phyloP scores from a whole-genome alignment of 2,888 invertebrate species.

The Gymnoscelis rufifasciata region DNA sequence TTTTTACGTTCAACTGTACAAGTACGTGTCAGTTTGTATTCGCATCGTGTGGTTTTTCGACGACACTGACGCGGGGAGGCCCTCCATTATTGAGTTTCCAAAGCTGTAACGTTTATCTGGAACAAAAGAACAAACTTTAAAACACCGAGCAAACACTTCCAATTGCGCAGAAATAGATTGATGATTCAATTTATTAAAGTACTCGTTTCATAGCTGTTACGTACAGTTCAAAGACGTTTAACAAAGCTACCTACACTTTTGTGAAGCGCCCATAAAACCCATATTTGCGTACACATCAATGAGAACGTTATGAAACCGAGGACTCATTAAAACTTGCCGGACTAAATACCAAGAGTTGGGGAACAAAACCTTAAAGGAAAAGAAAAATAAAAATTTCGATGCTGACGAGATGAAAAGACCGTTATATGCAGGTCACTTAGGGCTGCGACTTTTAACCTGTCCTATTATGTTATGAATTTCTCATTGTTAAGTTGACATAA shows the following conservation, averaged over 20 bases:
- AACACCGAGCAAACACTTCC: background rate
- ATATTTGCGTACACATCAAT: slow-evolving; percentile 17
- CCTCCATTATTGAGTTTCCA: slow-evolving; percentile 51
- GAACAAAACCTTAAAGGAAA: slow-evolving; percentile 37
- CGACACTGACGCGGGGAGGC: slow-evolving; percentile 36
- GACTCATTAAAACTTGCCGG: slow-evolving; percentile 37
- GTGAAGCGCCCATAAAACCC: slow-evolving; percentile 18
- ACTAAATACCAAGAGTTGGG: slow-evolving; percentile 28
- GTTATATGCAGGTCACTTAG: slow-evolving; percentile 31
- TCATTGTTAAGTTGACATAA: no score
- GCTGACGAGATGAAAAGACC: slow-evolving; percentile 38
- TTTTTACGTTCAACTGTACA: slow-evolving; percentile 67
- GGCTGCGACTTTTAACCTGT: background rate
- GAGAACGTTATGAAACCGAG: slow-evolving; percentile 24
- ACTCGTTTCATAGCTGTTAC: slow-evolving; percentile 5
- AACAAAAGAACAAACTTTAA: slow-evolving; percentile 47
- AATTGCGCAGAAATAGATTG: background rate
- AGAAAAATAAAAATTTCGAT: slow-evolving; percentile 34
- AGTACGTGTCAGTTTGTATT: slow-evolving; percentile 59
- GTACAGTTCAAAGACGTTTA: slow-evolving; percentile 12
- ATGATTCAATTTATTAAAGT: slow-evolving; percentile 7
- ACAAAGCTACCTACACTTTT: slow-evolving; percentile 17
- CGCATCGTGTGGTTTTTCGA: slow-evolving; percentile 51
- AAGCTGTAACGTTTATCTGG: slow-evolving; percentile 47
- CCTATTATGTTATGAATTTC: no score